Conservation (phyloP, 2,888 invertebrate species). For the Arrhopalites spinosus region DNA sequence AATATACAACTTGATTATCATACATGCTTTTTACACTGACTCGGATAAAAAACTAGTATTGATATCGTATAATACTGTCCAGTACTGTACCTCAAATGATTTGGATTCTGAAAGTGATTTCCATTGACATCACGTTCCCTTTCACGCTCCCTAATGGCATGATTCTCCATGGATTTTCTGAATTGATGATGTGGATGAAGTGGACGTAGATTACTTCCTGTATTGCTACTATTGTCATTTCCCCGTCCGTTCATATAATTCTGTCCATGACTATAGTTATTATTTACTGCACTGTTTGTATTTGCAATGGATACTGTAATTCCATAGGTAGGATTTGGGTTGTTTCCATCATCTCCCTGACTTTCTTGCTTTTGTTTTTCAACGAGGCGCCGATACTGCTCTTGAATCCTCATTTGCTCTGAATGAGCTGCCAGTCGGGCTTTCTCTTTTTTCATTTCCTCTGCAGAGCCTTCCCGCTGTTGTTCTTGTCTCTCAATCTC, state of each 20-base stretch:
- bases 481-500: constrained; percentile 48
- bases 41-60: no score
- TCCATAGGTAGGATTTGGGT: constrained; percentile 35
- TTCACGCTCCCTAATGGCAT: constrained; percentile 63
- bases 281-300: constrained; percentile 12
- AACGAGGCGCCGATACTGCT: constrained; percentile 60
- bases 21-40: no score
- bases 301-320: constrained; percentile 35
- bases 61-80: no score
- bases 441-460: constrained; percentile 60
- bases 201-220: neutral
- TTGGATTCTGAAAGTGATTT: constrained; percentile 43
- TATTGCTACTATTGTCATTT: neutral
- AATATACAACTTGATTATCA: no score
- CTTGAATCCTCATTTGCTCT: constrained; percentile 60
- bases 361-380: constrained; percentile 57
- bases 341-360: constrained; percentile 17
- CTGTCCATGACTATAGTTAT: constrained; percentile 6
- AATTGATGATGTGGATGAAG: constrained; percentile 65
- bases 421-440: constrained; percentile 62
- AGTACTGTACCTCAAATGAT: no score
- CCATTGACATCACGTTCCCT: constrained; percentile 59
- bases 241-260: neutral
- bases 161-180: constrained; percentile 65
- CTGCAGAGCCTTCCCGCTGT: constrained; percentile 38